Evolutionary conservation across 2,888 invertebrate species (phyloP).

Genomic region (Drosophila macrospina): DNA sequence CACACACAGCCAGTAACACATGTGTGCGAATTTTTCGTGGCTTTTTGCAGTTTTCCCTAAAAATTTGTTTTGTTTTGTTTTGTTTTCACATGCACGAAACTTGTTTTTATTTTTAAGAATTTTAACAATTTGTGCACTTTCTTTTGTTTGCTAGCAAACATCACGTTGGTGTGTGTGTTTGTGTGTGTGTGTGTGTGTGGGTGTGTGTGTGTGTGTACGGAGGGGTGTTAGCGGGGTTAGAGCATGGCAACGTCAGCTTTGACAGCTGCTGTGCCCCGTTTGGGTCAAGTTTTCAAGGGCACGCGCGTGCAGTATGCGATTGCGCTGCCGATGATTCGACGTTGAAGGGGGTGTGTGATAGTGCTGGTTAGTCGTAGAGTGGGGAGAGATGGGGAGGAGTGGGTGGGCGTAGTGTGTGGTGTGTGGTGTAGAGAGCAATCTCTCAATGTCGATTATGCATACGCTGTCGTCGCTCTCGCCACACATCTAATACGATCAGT

Average conservation of each 20-base stretch:
- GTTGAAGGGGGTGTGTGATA: background rate
- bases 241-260: constrained; percentile 59
- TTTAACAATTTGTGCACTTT: constrained; percentile 78
- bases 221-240: constrained; percentile 11
- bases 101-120: constrained; percentile 60
- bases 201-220: constrained; percentile 5
- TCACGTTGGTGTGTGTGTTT: constrained; percentile 25
- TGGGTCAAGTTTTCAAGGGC: constrained; percentile 80
- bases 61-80: constrained; percentile 45
- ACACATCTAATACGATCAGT: constrained; percentile 68
- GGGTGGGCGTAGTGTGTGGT: background rate
- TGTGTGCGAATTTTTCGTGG: constrained; percentile 57
- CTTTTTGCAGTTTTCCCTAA: constrained; percentile 43
- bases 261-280: constrained; percentile 51
- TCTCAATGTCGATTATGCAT: background rate
- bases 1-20: constrained; percentile 11
- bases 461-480: constrained; percentile 10
- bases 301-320: constrained; percentile 66
- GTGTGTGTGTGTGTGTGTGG: too few species aligned
- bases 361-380: background rate
- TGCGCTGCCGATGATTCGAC: constrained; percentile 32
- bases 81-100: constrained; percentile 43
- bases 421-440: constrained; percentile 1
- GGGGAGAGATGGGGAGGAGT: background rate
- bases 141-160: constrained; percentile 78